phyloP scores from a whole-genome alignment of 1,140 invertebrate genomes.

The Anastrepha ludens region DNA sequence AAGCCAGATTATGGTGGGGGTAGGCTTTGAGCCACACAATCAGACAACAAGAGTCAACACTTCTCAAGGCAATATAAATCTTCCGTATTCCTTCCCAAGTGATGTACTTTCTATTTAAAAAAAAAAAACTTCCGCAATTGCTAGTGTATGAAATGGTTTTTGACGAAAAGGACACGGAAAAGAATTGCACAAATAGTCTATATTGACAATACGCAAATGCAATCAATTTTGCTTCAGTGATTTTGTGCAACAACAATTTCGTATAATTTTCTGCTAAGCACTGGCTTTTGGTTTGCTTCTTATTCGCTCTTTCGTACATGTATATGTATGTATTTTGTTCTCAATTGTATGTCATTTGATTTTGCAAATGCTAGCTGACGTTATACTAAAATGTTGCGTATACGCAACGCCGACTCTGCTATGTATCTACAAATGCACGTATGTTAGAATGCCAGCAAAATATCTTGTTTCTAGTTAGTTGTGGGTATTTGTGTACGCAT shows the following conservation, averaged over 20 bases:
- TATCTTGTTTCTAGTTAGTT: no score
- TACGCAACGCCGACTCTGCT: neutral
- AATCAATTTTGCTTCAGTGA: constrained; percentile 38
- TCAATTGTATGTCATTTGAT: neutral
- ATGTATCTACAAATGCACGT: neutral
- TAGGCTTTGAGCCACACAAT: neutral
- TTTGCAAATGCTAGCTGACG: neutral
- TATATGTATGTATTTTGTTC: neutral
- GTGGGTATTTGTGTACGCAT: neutral
- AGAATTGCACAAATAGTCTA: constrained; percentile 8
- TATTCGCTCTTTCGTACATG: neutral
- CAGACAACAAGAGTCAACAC: constrained; percentile 23
- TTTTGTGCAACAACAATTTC: constrained; percentile 7
- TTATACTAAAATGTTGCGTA: constrained; percentile 1
- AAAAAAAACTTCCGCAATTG: constrained; percentile 19
- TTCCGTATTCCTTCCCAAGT: neutral
- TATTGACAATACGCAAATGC: constrained; percentile 18
- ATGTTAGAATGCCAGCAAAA: no score
- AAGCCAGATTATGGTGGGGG: neutral
- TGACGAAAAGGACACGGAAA: constrained; percentile 17
- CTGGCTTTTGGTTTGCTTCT: neutral
- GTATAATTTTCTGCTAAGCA: neutral
- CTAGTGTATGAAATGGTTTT: neutral
- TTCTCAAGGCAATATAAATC: constrained; percentile 7
- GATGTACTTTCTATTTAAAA: neutral